These are phyloP conservation scores for Leguminivora glycinivorella DNA, from an alignment of 1,140 invertebrate genomes.

Conservation along the genomic window DNA sequence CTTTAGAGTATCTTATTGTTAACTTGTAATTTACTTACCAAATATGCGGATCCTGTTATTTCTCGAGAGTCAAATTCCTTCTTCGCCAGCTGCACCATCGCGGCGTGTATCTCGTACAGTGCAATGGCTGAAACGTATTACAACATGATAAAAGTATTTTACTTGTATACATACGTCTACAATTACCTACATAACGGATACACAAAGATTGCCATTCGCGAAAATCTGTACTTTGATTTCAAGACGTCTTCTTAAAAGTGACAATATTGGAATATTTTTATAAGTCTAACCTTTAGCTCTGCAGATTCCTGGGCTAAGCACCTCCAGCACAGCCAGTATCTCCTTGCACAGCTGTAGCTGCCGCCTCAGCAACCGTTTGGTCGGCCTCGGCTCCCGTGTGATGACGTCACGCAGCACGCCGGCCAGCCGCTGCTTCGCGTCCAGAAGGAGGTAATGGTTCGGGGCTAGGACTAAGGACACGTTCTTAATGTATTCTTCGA, in stretches of 20 bases:
- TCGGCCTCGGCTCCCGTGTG: slow-evolving; percentile 74
- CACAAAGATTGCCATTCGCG: too few relatives aligned
- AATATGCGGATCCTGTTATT: slow-evolving; percentile 74
- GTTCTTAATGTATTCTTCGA: slow-evolving; percentile 81
- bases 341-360: slow-evolving; percentile 84
- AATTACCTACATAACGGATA: too few relatives aligned
- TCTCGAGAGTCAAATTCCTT: slow-evolving; percentile 80
- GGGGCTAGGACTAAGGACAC: slow-evolving; percentile 80
- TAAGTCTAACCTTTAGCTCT: slow-evolving; percentile 81
- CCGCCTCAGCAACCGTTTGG: slow-evolving; percentile 79
- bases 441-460: slow-evolving; percentile 83
- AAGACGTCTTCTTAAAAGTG: too few relatives aligned
- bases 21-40: slow-evolving; percentile 49
- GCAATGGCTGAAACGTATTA: slow-evolving; percentile 81
- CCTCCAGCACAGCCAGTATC: slow-evolving; percentile 82
- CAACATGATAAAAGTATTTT: too few relatives aligned
- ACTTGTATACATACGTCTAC: too few relatives aligned
- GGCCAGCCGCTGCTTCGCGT: slow-evolving; percentile 84
- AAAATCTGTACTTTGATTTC: too few relatives aligned
- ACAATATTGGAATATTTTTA: not conserved
- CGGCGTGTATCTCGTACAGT: slow-evolving; percentile 86
- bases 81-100: slow-evolving; percentile 82
- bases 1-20: too few relatives aligned
- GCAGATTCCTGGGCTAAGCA: slow-evolving; percentile 87
- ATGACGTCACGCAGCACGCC: slow-evolving; percentile 80